These are phyloP conservation scores for Piprites chloris DNA, from an alignment of 2,113 vertebrate genomes.

Conservation along the genomic window DNA sequence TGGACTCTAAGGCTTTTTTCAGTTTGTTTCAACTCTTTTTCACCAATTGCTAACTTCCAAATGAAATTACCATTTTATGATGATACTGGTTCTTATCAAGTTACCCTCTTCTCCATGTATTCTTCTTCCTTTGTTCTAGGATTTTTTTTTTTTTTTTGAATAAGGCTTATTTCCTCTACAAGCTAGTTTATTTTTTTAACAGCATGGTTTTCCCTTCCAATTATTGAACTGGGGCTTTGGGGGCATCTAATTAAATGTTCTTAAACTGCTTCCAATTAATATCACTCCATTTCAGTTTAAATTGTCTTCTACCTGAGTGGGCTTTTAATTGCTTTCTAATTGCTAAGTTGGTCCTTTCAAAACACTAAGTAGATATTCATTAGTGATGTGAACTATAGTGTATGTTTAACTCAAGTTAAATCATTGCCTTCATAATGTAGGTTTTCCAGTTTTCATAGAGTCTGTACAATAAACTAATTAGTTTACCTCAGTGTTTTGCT, in stretches of 20 bases:
- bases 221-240: not conserved
- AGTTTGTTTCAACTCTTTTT: not conserved
- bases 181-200: not conserved
- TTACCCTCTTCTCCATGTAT: not conserved
- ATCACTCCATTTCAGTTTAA: not conserved
- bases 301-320: conserved; percentile 26
- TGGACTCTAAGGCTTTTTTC: not conserved
- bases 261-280: conserved; percentile 11
- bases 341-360: not conserved
- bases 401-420: not conserved
- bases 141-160: not conserved
- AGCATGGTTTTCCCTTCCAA: not conserved
- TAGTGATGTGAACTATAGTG: not conserved
- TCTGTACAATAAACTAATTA: not conserved
- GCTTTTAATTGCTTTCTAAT: conserved; percentile 23
- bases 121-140: not conserved
- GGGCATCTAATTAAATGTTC: conserved; percentile 13
- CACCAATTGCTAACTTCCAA: not conserved
- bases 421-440: not conserved
- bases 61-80: not conserved
- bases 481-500: not conserved
- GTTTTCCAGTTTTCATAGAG: not conserved
- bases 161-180: not conserved
- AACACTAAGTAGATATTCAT: not conserved
- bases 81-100: not conserved